Evolutionary conservation across 1,140 invertebrate species (phyloP), one percentile per base, ranked within the genome.

Genomic region (Calliopsis andreniformis): DNA sequence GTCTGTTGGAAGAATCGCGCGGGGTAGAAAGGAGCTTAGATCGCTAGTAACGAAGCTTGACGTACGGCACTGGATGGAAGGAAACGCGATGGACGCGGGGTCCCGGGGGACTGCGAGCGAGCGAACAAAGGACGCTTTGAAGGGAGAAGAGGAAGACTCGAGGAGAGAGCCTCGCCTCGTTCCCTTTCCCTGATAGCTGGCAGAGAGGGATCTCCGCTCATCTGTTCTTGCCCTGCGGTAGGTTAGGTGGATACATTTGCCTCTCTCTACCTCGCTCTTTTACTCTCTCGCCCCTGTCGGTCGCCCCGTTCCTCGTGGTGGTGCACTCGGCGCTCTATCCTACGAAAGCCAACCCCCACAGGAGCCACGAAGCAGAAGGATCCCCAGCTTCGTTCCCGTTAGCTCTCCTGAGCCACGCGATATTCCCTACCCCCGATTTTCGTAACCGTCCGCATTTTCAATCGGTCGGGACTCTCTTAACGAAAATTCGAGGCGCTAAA

Each of bases 121-220:
- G 79, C 71, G 86, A 89, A 89, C 87, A 89, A 88, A 89, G 86
- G 86, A 87, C 73, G 83, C 84, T 87, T 89, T 86, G 83, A 88
- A 86, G 86, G 88, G 80, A 87, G 78, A 56, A 80, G 69, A 75
- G 59, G 62, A 78, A 73, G 59, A 75, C 59, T 78, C 70, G 70
- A 67, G 70, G 76, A 75, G 70, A 67, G 76, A 75, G 70, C 45
- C 56, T 80, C 78, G 75, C 71, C 66, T 66, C 79, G 55, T 66
- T 69, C 68, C 49, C 68, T 61, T 76, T 66, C 66, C 79, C 79
- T 78, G 63, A 71, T 82, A 77, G 63, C 66, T 82, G 82, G 76
- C 69, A 83, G 77, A 76, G 78, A 77, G 83, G 76, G 78, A 85
- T 83, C 71, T 78, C 73, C 73, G 68, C 69, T 83, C 83, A 83